These are phyloP conservation scores for Neodiprion lecontei DNA, from an alignment of 1,140 invertebrate genomes.

Conservation along the genomic window DNA sequence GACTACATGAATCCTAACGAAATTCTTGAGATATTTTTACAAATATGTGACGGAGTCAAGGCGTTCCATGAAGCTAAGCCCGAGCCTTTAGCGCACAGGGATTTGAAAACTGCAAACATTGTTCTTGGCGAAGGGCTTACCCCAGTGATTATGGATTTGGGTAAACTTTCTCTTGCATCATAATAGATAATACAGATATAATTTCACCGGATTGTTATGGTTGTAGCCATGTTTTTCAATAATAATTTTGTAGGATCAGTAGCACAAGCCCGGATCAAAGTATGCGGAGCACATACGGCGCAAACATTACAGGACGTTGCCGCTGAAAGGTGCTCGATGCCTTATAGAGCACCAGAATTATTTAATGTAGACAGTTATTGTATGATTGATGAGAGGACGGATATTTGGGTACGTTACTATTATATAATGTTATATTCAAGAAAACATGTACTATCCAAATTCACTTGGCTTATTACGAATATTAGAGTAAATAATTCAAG, in stretches of 20 bases:
- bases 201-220: slow-evolving; percentile 6
- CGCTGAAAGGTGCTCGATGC: slow-evolving; percentile 85
- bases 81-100: slow-evolving; percentile 79
- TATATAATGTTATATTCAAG: slow-evolving; percentile 7
- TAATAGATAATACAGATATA: not conserved
- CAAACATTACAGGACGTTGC: slow-evolving; percentile 81
- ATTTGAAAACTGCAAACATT: slow-evolving; percentile 87
- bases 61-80: slow-evolving; percentile 79
- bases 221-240: slow-evolving; percentile 8
- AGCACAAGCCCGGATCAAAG: slow-evolving; percentile 75
- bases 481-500: not conserved
- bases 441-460: not conserved
- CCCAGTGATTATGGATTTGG: slow-evolving; percentile 85
- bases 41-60: slow-evolving; percentile 78
- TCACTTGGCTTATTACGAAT: not conserved
- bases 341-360: slow-evolving; percentile 86
- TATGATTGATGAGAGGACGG: slow-evolving; percentile 83
- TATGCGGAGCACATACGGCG: slow-evolving; percentile 76
- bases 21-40: slow-evolving; percentile 74
- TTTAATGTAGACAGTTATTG: slow-evolving; percentile 85
- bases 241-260: slow-evolving; percentile 70
- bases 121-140: slow-evolving; percentile 74
- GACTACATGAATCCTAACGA: slow-evolving; percentile 71
- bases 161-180: slow-evolving; percentile 46
- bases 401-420: slow-evolving; percentile 78